Conservation (phyloP, 2,113 vertebrate species). For the Raja brachyura region DNA sequence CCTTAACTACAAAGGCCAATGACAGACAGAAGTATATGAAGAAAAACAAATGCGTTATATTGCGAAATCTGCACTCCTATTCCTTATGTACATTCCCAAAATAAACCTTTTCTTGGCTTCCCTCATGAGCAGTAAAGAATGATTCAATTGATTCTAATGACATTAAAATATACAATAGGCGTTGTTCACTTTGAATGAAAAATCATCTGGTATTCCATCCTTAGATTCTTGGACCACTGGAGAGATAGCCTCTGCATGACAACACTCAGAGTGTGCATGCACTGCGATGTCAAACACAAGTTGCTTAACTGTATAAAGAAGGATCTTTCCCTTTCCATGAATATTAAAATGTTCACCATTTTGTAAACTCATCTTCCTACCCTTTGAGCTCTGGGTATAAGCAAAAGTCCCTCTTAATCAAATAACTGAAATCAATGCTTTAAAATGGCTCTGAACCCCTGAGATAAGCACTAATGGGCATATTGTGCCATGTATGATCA, state of each 20-base stretch:
- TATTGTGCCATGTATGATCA: too few species aligned
- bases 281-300: background rate
- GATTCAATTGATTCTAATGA: too few species aligned
- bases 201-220: too few species aligned
- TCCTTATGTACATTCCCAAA: background rate
- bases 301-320: background rate
- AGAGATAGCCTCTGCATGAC: background rate
- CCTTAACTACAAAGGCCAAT: too few species aligned
- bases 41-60: too few species aligned
- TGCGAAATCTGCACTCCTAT: too few species aligned
- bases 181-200: too few species aligned
- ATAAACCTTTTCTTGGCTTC: background rate
- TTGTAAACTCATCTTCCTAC: background rate
- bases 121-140: background rate
- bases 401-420: background rate
- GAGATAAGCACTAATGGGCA: background rate
- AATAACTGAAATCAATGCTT: background rate
- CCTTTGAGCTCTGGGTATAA: background rate
- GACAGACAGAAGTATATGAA: too few species aligned
- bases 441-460: background rate
- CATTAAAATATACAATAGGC: too few species aligned
- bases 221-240: background rate
- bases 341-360: background rate
- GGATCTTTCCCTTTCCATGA: too few species aligned
- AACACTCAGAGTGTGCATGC: background rate